A percentile compares a stretch with the other conserved stretches of the same genome.
These are phyloP conservation scores for Catocala nupta DNA, from an alignment of 2,888 invertebrate genomes.

Conservation along the genomic window DNA sequence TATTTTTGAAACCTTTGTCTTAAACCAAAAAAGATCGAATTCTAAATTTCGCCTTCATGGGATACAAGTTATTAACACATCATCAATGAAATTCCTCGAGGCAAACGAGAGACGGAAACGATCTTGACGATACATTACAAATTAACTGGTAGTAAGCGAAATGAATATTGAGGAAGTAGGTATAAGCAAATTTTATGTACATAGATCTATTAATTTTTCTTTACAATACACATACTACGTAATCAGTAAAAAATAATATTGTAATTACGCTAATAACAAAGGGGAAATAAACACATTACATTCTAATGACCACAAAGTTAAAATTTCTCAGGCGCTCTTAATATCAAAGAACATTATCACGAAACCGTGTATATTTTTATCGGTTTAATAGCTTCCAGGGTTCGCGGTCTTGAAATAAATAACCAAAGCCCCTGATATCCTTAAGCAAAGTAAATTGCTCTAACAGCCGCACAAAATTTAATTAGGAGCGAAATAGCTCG, in stretches of 20 bases:
- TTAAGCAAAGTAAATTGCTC: conserved; percentile 28
- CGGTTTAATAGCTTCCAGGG: conserved; percentile 17
- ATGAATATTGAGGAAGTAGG: background rate
- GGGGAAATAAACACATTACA: too few species aligned
- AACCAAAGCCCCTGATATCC: conserved; percentile 27
- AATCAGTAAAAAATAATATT: too few species aligned
- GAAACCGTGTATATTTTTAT: conserved; percentile 5
- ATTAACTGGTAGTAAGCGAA: background rate
- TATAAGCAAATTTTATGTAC: background rate
- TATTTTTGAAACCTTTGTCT: too few species aligned
- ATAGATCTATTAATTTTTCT: too few species aligned
- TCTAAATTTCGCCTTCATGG: background rate
- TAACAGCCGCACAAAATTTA: conserved; percentile 43
- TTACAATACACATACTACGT: too few species aligned
- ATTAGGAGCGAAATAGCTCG: conserved; percentile 44
- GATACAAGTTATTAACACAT: conserved; percentile 5
- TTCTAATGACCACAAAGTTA: too few species aligned
- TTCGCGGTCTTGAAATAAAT: conserved; percentile 23
- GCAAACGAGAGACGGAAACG: background rate
- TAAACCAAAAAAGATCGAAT: too few species aligned
- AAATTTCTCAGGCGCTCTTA: too few species aligned
- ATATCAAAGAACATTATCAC: background rate
- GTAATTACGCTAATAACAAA: too few species aligned
- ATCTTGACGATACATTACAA: background rate
- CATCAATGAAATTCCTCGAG: background rate